Percentiles rank a stretch among this genome's conserved stretches.
Conservation (phyloP, 1,140 invertebrate genomes). For the Chionoecetes opilio region DNA sequence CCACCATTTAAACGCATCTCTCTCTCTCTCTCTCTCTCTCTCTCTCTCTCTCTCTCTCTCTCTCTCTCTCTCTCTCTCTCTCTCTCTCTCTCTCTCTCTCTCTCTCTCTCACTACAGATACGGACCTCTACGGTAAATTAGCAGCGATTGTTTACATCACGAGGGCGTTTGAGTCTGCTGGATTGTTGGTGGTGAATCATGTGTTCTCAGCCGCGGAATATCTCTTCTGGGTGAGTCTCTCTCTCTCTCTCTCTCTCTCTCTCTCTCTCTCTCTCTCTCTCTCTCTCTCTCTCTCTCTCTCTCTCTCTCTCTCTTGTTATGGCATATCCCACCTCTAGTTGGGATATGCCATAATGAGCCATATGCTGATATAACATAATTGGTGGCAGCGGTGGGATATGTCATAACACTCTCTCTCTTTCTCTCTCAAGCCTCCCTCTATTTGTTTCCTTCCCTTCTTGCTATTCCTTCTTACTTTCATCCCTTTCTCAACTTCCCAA, state of each 20-base stretch:
- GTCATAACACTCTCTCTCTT: too few species aligned
- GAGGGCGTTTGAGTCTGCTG: constrained; percentile 62
- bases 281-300: too few species aligned
- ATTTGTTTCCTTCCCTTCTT: too few species aligned
- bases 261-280: background rate
- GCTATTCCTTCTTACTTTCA: too few species aligned
- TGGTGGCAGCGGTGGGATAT: too few species aligned
- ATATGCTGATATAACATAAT: too few species aligned
- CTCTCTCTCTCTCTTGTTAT: too few species aligned
- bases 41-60: constrained; percentile 46
- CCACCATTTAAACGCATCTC: background rate
- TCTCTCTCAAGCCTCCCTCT: too few species aligned
- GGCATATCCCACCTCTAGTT: too few species aligned
- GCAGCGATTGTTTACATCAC: constrained; percentile 57
- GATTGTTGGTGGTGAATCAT: constrained; percentile 70
- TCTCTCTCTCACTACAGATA: constrained; percentile 56
- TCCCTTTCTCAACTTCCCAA: too few species aligned
- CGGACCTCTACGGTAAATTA: constrained; percentile 21
- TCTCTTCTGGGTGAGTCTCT: constrained; percentile 61
- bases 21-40: constrained; percentile 55
- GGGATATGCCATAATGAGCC: too few species aligned
- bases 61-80: constrained; percentile 45
- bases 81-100: constrained; percentile 60
- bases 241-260: background rate
- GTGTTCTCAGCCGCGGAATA: constrained; percentile 67